Base-by-base conservation (phyloP, 92 coral and sea anemone genomes). In the Phenganax marumi region DNA sequence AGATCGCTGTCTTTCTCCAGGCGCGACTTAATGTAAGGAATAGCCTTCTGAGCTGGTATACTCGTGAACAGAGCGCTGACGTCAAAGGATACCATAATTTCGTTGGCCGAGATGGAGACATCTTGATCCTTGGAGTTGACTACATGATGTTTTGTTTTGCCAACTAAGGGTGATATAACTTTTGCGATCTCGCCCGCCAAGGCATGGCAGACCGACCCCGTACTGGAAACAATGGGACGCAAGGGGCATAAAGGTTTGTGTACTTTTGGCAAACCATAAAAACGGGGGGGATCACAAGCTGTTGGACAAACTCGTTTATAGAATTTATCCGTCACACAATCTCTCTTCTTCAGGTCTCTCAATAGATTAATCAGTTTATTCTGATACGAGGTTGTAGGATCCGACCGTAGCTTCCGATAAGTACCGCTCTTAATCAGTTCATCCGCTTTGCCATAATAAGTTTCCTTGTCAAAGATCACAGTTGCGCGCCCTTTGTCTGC, bases 401-500 rank as follows among this genome's bases (percentile, higher is more conserved):
- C 70, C 25, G 70, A 12, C 25, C 26, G 16, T 63, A 63, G 23
- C 22, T 23, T 23, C 10, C 12, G 16, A 18, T 63, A 63, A 18
- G 70, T 63, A 18, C 26, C 26, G 11, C 18, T 11, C 12, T 63
- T 33, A 18, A 18, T 10, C 11, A 63, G 70, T 63, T 33, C 43
- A 63, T 23, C 26, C 19, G 70, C 70, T 63, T 63, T 63, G 70
- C 26, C 23, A 33, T 18, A 18, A 18, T 63, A 63, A 18, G 19
- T 33, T 11, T 23, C 26, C 70, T 63, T 63, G 70, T 63, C 26
- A 23, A 63, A 18, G 18, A 63, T 33, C 26, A 63, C 70, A 33
- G 70, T 63, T 10, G 22, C 23, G 70, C 70, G 70, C 26, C 70
- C 70, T 63, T 63, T 63, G 70, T 63, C 70, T 12, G 70, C 70